Base-by-base conservation (phyloP, 2,797 vertebrate genomes). In the Cyclura pinguis region DNA sequence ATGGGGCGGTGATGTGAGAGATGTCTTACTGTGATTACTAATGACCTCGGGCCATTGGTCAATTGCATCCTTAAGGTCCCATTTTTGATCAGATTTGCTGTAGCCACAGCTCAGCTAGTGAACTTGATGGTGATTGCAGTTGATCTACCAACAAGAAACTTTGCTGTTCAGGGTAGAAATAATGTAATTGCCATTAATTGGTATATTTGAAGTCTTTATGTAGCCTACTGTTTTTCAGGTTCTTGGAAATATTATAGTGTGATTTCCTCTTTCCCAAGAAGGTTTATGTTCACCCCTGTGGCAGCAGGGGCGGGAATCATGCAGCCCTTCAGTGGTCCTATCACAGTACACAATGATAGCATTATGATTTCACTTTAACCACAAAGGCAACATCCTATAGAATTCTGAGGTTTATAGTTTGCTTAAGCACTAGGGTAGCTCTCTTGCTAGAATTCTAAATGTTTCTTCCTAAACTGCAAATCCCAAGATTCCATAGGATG, bases 21-120 rank as follows among this genome's bases (percentile, higher is more conserved):
- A 62, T 57, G 24, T 67, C 57, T 83, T 77, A 42, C 47, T 87
- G 80, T 67, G 72, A 76, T 47, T 77, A 24, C 47, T 52, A 87
- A 76, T 52, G 42, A 83, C 72, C 83, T n/a, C 10, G 32, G 42
- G 57, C n/a, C 22, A 13, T 69, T 47, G 80, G 59, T 57, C 57
- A 83, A 47, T 83, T 55, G 35, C 13, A 59, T 81, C 2, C 2
- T 47, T 90, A 59, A 18, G 3, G 52, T 57, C 64, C 27, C 35
- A 42, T 86, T 81, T 81, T 38, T 35, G 64, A 86, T 62, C 35
- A 20, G 78, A 81, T 86, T 82, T 82, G 78, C 76, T 69, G 78
- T 22, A 13, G 55, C 42, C 80, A 77, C 38, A 16, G 67, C 16
- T 62, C 29, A 64, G 72, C 32, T 78, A 47, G 52, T 18, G 52